These are phyloP conservation scores for Metacarcinus magister DNA, from an alignment of 2,888 invertebrate genomes.

Conservation along the genomic window DNA sequence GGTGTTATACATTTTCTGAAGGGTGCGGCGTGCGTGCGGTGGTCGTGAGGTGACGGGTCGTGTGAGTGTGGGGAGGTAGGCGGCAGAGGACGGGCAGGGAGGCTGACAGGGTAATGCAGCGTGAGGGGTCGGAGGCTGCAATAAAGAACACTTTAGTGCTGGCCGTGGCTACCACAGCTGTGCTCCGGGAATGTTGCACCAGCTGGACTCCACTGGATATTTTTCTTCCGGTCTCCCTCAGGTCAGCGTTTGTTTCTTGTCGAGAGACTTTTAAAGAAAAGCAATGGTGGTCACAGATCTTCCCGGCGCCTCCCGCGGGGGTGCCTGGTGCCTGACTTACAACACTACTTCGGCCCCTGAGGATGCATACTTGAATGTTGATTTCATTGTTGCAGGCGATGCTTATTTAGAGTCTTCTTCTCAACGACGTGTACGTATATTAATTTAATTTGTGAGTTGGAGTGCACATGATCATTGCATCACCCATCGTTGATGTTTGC, in stretches of 20 bases:
- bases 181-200: background rate
- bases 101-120: background rate
- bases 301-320: background rate
- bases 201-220: background rate
- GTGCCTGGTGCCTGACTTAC: background rate
- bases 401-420: background rate
- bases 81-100: background rate
- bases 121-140: background rate
- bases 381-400: background rate
- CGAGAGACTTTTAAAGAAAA: constrained; percentile 19
- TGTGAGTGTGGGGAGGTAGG: background rate
- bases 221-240: constrained; percentile 10
- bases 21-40: background rate
- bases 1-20: background rate
- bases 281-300: constrained; percentile 28
- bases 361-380: background rate
- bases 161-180: background rate
- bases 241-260: constrained; percentile 27
- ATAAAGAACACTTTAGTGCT: constrained; percentile 2
- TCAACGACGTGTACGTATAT: background rate
- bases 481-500: background rate
- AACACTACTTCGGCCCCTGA: background rate
- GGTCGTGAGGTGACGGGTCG: background rate
- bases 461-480: background rate
- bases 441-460: background rate